A percentile compares a stretch with the other conserved stretches of the same genome.
Conservation (phyloP, 2,888 invertebrate genomes). For the Eupeodes luniger region DNA sequence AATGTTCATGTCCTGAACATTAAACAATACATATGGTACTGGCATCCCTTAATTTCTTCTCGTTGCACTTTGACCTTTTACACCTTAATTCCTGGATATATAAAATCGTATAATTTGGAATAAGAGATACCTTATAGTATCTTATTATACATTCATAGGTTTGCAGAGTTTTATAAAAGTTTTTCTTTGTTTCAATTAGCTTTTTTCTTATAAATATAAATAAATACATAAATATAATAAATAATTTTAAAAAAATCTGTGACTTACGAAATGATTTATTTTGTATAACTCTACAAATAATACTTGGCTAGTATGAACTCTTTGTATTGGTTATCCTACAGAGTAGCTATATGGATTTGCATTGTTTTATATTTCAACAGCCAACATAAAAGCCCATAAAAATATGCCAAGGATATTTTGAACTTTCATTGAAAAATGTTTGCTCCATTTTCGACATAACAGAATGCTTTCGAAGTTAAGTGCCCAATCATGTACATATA, state of each 20-base stretch:
- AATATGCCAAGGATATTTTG: background rate
- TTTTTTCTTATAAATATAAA: no score
- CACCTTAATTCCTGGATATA: background rate
- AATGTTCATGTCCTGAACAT: no score
- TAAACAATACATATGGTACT: background rate
- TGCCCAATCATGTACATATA: background rate
- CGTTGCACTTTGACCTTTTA: background rate
- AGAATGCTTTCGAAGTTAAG: background rate
- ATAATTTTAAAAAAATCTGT: no score
- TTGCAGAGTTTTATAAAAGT: no score
- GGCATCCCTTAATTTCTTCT: background rate
- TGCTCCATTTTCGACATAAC: background rate
- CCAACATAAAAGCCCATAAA: background rate
- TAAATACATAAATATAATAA: no score
- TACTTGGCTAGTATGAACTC: no score
- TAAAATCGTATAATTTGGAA: background rate
- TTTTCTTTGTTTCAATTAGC: no score
- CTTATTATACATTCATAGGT: no score
- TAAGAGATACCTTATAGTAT: background rate
- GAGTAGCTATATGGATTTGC: no score
- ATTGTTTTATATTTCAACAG: background rate
- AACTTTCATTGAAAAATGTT: background rate
- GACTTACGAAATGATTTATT: no score
- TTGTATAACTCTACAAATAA: no score
- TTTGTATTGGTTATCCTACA: no score